Evolutionary conservation across 1,140 invertebrate genomes (phyloP).

Genomic region (Orius insidiosus): DNA sequence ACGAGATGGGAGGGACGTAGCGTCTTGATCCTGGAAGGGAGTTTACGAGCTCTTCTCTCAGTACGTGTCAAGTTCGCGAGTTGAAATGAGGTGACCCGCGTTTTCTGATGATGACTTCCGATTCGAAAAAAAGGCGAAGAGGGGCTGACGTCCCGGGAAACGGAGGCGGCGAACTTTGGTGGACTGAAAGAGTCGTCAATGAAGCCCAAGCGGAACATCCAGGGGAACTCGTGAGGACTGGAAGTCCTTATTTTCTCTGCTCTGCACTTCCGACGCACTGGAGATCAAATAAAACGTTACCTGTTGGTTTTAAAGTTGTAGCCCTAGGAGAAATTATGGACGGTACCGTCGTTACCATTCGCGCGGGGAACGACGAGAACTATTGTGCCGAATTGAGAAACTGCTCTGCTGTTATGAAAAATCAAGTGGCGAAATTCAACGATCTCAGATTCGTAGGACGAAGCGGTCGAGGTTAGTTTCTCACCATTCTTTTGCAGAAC

Average conservation of each 20-base stretch:
- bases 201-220: constrained; percentile 67
- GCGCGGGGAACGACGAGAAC: constrained; percentile 96
- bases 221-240: constrained; percentile 62
- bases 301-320: constrained; percentile 81
- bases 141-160: constrained; percentile 15
- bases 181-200: constrained; percentile 51
- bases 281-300: constrained; percentile 90
- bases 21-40: too few species aligned
- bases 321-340: constrained; percentile 76
- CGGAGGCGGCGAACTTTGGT: constrained; percentile 36
- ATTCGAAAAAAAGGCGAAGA: constrained; percentile 18
- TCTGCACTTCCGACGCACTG: constrained; percentile 84
- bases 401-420: constrained; percentile 81
- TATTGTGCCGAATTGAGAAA: constrained; percentile 87
- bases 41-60: too few species aligned
- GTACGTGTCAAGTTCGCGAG: too few species aligned
- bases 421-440: constrained; percentile 91
- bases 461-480: constrained; percentile 71
- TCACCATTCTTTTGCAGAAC: not conserved
- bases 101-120: constrained; percentile 14
- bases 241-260: constrained; percentile 86
- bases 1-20: too few species aligned
- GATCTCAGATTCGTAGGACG: constrained; percentile 91
- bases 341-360: constrained; percentile 79
- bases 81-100: too few species aligned